Percentiles rank a stretch among this genome's conserved stretches.
Evolutionary conservation across 2,797 vertebrate species (phyloP).

Genomic region (Falco naumanni): DNA sequence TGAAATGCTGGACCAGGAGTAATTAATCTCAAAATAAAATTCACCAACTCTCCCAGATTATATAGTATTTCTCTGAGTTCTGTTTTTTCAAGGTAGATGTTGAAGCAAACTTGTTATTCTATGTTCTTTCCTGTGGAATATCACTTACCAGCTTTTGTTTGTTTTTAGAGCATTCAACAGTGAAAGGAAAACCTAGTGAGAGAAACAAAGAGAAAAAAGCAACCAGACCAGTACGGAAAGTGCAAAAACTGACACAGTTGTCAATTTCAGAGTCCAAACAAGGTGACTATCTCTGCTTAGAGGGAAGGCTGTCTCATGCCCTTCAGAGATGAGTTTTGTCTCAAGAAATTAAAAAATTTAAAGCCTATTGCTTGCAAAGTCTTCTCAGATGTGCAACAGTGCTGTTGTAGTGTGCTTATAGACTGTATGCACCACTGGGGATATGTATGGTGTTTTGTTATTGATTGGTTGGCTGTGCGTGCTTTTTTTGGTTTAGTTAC

Average conservation of each 20-base stretch:
- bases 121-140: background rate
- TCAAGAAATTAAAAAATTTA: background rate
- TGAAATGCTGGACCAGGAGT: background rate
- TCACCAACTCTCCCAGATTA: too few species aligned
- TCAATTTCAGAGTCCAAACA: conserved; percentile 84
- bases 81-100: background rate
- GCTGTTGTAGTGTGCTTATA: background rate
- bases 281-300: conserved; percentile 76
- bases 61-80: background rate
- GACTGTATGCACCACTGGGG: background rate
- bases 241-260: conserved; percentile 81
- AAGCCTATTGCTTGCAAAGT: background rate
- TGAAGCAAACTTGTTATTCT: background rate
- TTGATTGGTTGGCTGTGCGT: background rate
- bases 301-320: background rate
- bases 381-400: background rate
- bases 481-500: background rate
- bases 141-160: conserved; percentile 42
- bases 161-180: conserved; percentile 69
- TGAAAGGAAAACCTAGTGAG: conserved; percentile 72
- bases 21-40: background rate
- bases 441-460: background rate
- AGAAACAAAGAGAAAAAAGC: conserved; percentile 75
- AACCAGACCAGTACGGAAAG: conserved; percentile 84
- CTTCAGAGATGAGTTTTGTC: background rate